These are phyloP conservation scores for Calidris pygmaea DNA, from an alignment of 2,113 vertebrate genomes.

Conservation along the genomic window DNA sequence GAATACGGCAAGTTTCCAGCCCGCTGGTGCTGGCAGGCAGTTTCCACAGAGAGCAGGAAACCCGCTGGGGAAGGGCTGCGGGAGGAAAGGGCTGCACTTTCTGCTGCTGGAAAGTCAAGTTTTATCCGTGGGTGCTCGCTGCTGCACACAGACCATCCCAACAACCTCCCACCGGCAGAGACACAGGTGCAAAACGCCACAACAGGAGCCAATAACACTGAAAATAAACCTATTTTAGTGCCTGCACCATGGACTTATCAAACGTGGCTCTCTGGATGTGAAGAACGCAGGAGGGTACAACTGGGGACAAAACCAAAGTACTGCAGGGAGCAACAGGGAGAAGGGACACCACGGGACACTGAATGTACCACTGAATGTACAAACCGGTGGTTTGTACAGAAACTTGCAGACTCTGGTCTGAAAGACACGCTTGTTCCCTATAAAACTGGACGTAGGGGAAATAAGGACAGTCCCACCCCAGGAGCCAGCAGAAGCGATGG, in stretches of 20 bases:
- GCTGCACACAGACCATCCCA: not conserved
- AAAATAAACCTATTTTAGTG: not conserved
- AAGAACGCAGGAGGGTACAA: not conserved
- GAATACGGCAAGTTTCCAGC: not conserved
- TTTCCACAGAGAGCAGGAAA: conserved; percentile 1
- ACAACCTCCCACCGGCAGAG: not conserved
- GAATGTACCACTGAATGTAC: not conserved
- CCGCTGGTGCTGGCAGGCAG: not conserved
- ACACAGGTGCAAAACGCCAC: not conserved
- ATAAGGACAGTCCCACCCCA: not conserved
- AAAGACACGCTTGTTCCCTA: not conserved
- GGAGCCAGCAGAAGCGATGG: not conserved
- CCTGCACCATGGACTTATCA: not conserved
- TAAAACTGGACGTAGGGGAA: not conserved
- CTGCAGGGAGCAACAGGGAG: not conserved
- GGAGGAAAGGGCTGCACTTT: not conserved
- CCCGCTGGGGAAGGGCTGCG: not conserved
- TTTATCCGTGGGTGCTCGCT: not conserved
- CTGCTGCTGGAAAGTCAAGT: not conserved
- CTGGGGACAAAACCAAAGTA: not conserved
- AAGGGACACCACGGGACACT: not conserved
- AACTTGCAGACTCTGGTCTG: not conserved
- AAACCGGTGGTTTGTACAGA: not conserved
- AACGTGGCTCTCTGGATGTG: not conserved
- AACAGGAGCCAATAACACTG: not conserved